These are phyloP conservation scores for Todus mexicanus DNA, from an alignment of 2,797 vertebrate genomes.

Conservation along the genomic window DNA sequence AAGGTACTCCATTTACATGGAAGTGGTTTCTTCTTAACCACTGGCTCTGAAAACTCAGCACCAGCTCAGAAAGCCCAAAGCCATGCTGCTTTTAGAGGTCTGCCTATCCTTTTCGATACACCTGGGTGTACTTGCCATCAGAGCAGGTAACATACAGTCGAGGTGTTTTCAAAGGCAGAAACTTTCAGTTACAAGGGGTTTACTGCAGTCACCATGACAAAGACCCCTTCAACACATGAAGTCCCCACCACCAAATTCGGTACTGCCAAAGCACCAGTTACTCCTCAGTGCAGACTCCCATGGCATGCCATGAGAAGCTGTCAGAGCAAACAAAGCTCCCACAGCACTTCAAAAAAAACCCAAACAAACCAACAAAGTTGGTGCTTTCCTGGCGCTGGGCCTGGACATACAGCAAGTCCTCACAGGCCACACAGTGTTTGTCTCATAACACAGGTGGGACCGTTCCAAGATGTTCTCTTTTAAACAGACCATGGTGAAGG, in stretches of 20 bases:
- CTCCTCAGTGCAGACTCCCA: neutral
- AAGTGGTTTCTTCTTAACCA: neutral
- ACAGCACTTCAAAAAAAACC: neutral
- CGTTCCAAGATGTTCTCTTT: neutral
- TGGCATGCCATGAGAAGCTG: rapidly evolving
- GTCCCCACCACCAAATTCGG: neutral
- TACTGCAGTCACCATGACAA: neutral
- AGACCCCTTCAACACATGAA: neutral
- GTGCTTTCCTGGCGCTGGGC: neutral
- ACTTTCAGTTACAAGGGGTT: neutral
- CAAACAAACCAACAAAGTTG: neutral
- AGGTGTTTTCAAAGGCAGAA: neutral
- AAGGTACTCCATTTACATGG: neutral
- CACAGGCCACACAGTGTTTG: neutral
- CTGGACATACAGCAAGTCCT: neutral
- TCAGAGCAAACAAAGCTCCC: neutral
- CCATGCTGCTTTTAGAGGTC: neutral
- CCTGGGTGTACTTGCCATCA: neutral
- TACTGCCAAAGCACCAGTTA: neutral
- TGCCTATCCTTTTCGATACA: neutral
- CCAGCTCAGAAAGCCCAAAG: neutral
- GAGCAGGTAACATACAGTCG: rapidly evolving
- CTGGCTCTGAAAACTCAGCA: neutral
- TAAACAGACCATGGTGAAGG: neutral
- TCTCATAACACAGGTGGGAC: neutral